Evolutionary conservation across 2,888 invertebrate genomes (phyloP), one percentile per base, ranked within the genome.

Genomic region (Panzeria rudis): DNA sequence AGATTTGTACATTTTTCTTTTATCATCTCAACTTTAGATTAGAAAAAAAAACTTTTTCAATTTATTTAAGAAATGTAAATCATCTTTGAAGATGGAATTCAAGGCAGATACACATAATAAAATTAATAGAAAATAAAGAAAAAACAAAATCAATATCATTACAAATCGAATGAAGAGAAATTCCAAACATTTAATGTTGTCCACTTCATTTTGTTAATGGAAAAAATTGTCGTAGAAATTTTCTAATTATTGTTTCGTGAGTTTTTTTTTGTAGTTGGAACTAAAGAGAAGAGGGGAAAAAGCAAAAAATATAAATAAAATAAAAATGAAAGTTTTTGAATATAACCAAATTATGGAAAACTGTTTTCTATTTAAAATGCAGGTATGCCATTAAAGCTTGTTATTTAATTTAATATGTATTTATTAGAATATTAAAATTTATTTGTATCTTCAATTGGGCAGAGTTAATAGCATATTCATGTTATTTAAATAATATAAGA

Each of bases 1-100:
- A 68, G 77, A 69, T 77, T 69, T 69, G 25, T 25, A 17, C 29
- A 32, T 38, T 77, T 77, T 47, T 68, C 20, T 56, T 66, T 54
- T 75, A 44, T 32, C 41, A 64, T 38, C 7, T 25, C 52, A 25
- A 11, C 25, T 52, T 64, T 62, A 23, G 3, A 23, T 52, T 38
- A 17, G 1, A n/a, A 52, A 54, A 52, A 15, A 38, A 35, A 35
- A 35, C 2, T 56, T 54, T 23, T 23, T 35, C 9, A 41, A 15
- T 20, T 29, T 23, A 13, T 9, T 35, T 59, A 7, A 47, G 2
- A 76, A 29, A 76, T 76, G 66, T 56, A 76, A 76, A 76, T 76
- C 64, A 66, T 54, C 15, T 66, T 17, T 25, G 17, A 23, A 41
- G 35, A 62, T 35, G 32, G n/a, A 20, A 23, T n/a, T 41, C 20